A percentile compares a stretch with the other conserved stretches of the same genome.
Conservation (phyloP, 2,888 invertebrate species). For the Euproctis similis region DNA sequence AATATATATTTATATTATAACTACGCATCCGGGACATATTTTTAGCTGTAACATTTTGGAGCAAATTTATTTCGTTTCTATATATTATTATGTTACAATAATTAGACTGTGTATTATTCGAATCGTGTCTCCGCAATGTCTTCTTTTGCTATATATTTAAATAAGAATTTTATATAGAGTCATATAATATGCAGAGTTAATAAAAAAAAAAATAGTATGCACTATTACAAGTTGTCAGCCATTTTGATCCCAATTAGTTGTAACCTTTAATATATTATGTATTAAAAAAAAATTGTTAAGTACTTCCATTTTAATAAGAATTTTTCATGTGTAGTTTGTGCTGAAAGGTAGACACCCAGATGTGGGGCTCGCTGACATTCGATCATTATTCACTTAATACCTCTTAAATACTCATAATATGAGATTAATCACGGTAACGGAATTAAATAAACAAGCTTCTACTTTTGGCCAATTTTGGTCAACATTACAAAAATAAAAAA, state of each 20-base stretch:
- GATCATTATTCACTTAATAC: slow-evolving; percentile 57
- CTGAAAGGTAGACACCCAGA: slow-evolving; percentile 55
- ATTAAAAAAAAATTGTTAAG: too few relatives aligned
- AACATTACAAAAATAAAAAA: too few relatives aligned
- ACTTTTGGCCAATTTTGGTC: too few relatives aligned
- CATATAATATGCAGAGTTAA: too few relatives aligned
- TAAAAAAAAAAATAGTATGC: slow-evolving; percentile 55
- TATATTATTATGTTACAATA: too few relatives aligned
- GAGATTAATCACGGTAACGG: too few relatives aligned
- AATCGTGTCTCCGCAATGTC: slow-evolving; percentile 51
- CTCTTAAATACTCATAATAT: slow-evolving; percentile 33
- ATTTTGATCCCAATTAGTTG: slow-evolving; percentile 68
- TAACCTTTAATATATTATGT: slow-evolving; percentile 46
- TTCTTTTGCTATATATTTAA: slow-evolving; percentile 63
- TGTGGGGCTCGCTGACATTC: slow-evolving; percentile 50
- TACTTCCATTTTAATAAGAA: slow-evolving; percentile 73
- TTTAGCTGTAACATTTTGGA: slow-evolving; percentile 42
- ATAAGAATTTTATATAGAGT: slow-evolving; percentile 54
- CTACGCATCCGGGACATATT: slow-evolving; percentile 45
- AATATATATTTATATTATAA: too few relatives aligned
- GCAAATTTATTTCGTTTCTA: slow-evolving; percentile 32
- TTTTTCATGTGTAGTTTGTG: slow-evolving; percentile 66
- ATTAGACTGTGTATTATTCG: slow-evolving; percentile 33
- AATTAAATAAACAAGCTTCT: too few relatives aligned
- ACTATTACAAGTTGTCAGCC: slow-evolving; percentile 64